Evolutionary conservation across 1,140 invertebrate species (phyloP).

Genomic region (Diachasma alloeum): DNA sequence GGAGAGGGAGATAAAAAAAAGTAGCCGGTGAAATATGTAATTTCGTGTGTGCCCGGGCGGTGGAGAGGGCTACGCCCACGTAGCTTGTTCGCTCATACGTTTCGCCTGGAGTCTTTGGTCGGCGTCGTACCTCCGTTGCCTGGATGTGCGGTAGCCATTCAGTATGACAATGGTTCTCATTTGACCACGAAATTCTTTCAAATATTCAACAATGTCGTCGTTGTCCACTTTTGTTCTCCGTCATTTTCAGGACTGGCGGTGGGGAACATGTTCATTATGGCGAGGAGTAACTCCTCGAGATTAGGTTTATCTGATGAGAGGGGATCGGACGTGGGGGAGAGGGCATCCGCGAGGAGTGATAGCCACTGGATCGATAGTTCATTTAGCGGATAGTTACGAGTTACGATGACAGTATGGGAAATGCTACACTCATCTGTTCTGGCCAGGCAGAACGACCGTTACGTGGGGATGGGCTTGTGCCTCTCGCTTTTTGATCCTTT

Average conservation of each 20-base stretch:
- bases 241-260: no score
- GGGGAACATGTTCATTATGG: no score
- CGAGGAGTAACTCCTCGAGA: no score
- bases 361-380: constrained; percentile 39
- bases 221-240: no score
- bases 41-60: constrained; percentile 46
- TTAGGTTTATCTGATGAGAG: not conserved
- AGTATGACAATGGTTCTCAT: constrained; percentile 41
- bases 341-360: constrained; percentile 5
- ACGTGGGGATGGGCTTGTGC: constrained; percentile 31
- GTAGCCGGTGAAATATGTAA: constrained; percentile 57
- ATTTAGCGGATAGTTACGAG: constrained; percentile 44
- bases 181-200: constrained; percentile 1
- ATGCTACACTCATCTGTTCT: constrained; percentile 58
- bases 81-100: constrained; percentile 42
- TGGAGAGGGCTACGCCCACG: constrained; percentile 42
- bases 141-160: constrained; percentile 36
- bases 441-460: constrained; percentile 62
- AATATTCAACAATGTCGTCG: not conserved
- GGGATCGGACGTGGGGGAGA: not conserved
- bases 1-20: constrained; percentile 36
- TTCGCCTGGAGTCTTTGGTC: constrained; percentile 33
- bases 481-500: constrained; percentile 24
- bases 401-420: constrained; percentile 56
- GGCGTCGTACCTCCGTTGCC: constrained; percentile 41